Base-by-base conservation (phyloP, 2,113 vertebrate genomes). In the Melanocharis versteri region DNA sequence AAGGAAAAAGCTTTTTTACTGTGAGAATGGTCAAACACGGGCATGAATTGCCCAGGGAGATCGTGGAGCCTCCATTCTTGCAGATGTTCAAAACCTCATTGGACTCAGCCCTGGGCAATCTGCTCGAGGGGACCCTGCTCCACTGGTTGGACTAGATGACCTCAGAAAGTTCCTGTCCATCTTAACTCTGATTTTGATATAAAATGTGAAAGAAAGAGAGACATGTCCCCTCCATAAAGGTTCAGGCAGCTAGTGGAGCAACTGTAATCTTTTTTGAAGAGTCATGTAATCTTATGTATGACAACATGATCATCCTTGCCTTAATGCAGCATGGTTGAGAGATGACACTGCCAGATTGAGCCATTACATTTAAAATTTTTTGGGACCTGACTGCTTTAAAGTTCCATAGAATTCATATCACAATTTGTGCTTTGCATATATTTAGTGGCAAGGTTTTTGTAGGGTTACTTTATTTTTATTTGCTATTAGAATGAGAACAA, bases 51-150 rank as follows among this genome's bases (percentile, higher is more conserved):
- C 28, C 20, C 16, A 30, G 11, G n/a, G 44, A 82, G 45, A 66
- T 39, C 8, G 7, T 60, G 45, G 45, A 60, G 21, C 45, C 9
- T 80, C 37, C 8, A 30, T 48, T 21, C 47, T 39, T 86, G 56
- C 23, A 83, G 31, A 60, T 9, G 12, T 50, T 62, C 7, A 50
- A 83, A 83, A 71, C 6, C 9, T 47, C 13, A 31, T 3, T 54
- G 27, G 33, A 68, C 7, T 45, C 12, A 73, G 21, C 7, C 14
- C 15, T 27, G 27, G 31, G 22, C 24, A 90, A 75, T 37, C 27
- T 80, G n/a, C 9, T 89, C 0, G 0, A 79, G 57, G n/a, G 62
- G 22, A 71, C 6, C 8, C 37, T 48, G 42, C 31, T 81, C 50
- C 6, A 19, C 14, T 0, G 0, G 7, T 17, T 62, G 24, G 37